Conservation (phyloP, 2,113 vertebrate species). For the Andinoacara biseriatus region DNA sequence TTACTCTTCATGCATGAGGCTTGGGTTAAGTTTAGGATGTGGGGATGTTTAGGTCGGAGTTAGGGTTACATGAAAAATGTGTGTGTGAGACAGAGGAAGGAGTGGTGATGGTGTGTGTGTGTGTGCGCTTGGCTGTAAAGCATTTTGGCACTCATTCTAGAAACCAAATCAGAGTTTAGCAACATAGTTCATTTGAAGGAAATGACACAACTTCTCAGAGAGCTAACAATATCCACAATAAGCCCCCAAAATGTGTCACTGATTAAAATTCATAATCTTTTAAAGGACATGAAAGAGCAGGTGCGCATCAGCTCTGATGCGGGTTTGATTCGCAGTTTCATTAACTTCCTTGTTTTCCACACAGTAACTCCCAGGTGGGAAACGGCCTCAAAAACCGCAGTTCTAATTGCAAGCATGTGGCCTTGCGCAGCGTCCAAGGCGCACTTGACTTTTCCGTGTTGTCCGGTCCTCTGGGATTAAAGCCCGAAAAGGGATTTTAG, state of each 20-base stretch:
- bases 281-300: conserved; percentile 56
- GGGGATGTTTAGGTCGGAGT: not conserved
- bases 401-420: conserved; percentile 70
- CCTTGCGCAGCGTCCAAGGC: conserved; percentile 34
- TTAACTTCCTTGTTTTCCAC: conserved; percentile 64
- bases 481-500: conserved; percentile 1
- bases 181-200: conserved; percentile 30
- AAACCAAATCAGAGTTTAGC: conserved; percentile 11
- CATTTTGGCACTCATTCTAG: conserved; percentile 17
- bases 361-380: conserved; percentile 63
- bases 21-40: not conserved
- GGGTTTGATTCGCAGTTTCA: conserved; percentile 60
- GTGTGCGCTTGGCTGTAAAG: not conserved
- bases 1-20: not conserved
- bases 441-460: conserved; percentile 48
- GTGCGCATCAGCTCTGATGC: conserved; percentile 52
- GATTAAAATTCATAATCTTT: conserved; percentile 41
- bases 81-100: too few species aligned
- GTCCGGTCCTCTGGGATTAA: conserved; percentile 4
- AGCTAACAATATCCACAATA: not conserved
- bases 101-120: not conserved
- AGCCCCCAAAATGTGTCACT: conserved; percentile 29
- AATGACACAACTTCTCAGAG: conserved; percentile 39
- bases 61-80: not conserved
- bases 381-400: conserved; percentile 53